Conservation (phyloP, 2,888 invertebrate genomes). For the Cartodere bifasciata region DNA sequence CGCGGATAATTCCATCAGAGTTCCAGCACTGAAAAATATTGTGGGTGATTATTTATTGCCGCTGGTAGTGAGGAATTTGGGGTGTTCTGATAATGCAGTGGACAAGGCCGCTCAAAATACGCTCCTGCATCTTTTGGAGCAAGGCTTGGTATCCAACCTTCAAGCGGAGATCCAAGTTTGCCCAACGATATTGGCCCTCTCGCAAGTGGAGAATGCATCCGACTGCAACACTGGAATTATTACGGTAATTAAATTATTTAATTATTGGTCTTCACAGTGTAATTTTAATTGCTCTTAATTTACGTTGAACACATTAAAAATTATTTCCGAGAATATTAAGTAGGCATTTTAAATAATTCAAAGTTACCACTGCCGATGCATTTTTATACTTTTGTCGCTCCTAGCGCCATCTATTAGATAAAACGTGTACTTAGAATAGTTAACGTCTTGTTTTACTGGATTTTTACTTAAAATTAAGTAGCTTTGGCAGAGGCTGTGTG, state of each 20-base stretch:
- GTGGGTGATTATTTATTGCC: constrained; percentile 47
- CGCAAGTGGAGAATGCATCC: constrained; percentile 36
- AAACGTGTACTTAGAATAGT: no score
- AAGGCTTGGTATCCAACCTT: constrained; percentile 44
- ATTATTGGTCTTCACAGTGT: not conserved
- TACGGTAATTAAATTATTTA: constrained; percentile 39
- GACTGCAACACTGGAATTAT: constrained; percentile 44
- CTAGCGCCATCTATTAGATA: no score
- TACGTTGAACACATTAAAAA: no score
- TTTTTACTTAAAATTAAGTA: no score
- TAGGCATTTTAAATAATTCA: no score
- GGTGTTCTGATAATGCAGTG: constrained; percentile 48
- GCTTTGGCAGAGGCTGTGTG: constrained; percentile 48
- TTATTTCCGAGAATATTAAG: no score
- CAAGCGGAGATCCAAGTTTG: constrained; percentile 52
- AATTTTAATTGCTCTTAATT: no score
- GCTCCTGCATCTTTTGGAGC: constrained; percentile 49
- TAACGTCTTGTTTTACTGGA: no score
- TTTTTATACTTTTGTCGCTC: constrained; percentile 59
- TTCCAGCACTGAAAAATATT: constrained; percentile 37
- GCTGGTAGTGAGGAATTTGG: constrained; percentile 47
- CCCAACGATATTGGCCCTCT: constrained; percentile 46
- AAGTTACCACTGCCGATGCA: no score
- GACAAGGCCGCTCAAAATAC: constrained; percentile 52
- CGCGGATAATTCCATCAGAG: constrained; percentile 36